A percentile compares a stretch with the other conserved stretches of the same genome.
Conservation (phyloP, 2,797 vertebrate genomes). For the Heliangelus exortis region DNA sequence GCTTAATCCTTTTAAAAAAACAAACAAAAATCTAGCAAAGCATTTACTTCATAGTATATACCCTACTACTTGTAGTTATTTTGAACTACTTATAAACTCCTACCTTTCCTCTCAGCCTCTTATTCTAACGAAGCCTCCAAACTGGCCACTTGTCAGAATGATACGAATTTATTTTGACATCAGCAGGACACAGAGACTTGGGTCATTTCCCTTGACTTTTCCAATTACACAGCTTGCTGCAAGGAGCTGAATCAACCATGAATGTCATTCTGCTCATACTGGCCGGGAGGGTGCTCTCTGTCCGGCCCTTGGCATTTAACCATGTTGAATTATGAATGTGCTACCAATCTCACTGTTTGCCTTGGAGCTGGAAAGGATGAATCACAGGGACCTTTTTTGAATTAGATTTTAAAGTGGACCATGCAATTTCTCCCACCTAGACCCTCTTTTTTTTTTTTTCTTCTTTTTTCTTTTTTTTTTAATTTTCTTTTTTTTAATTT, state of each 20-base stretch:
- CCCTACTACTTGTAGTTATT: background rate
- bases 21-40: background rate
- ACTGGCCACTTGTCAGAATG: conserved; percentile 73
- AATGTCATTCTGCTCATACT: conserved; percentile 76
- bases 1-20: background rate
- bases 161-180: conserved; percentile 76
- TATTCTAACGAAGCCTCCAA: conserved; percentile 45
- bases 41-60: background rate
- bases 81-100: background rate
- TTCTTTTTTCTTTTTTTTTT: background rate
- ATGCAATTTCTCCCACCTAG: conserved; percentile 4
- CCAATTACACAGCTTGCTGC: conserved; percentile 77
- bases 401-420: conserved; percentile 69
- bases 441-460: background rate
- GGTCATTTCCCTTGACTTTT: conserved; percentile 78
- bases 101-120: background rate
- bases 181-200: conserved; percentile 69
- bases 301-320: conserved; percentile 77
- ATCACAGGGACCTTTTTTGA: conserved; percentile 54
- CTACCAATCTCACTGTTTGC: conserved; percentile 76
- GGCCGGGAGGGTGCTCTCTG: conserved; percentile 51
- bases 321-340: conserved; percentile 81
- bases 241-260: conserved; percentile 78
- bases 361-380: conserved; percentile 73
- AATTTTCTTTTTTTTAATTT: background rate